Base-by-base conservation (phyloP, 2,113 vertebrate genomes). In the Hydrolagus affinis region DNA sequence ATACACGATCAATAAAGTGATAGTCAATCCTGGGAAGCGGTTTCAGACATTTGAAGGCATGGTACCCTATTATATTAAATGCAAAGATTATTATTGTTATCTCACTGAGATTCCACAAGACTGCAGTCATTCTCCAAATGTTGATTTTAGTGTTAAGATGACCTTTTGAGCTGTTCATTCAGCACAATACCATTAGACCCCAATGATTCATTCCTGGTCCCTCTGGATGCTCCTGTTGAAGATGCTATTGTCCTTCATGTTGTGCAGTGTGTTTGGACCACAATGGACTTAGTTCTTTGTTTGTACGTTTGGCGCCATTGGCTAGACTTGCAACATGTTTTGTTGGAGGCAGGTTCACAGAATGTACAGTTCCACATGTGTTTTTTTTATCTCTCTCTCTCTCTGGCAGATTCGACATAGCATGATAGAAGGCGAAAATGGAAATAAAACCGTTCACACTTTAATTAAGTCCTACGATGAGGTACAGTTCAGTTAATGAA, bases 401-500 rank as follows among this genome's bases (percentile, higher is more conserved):
- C 78, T 9, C 44, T 44, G 44, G 44, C 85, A 99, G 98, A 99
- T 99, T 91, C 94, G 97, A 88, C 97, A 89, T 90, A 95, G 95
- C 92, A 98, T 99, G 98, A 99, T 99, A 77, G 96, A 99, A 86
- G 95, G 96, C 59, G 94, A 96, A 89, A 96, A 92, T 66, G 98
- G 97, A n/a, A 94, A 97, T 88, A 94, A 89, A 86, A 96, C 95
- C n/a, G 97, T 99, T 89, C 88, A 95, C 88, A 99, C 97, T 0
- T 90, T 99, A 86, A 96, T 99, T 87, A 99, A 99, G 91, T 97
- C 96, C 89, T 96, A 97, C 86, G 98, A 99, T 93, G 97, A 99
- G 96, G 98, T 99, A 91, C 78, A 83, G 78, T 21, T 14, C 8
- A 7, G 62, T 28, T 68, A 80, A 64, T 66, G 62, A 17, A 19